A percentile compares a stretch with the other conserved stretches of the same genome.
These are phyloP conservation scores for Smutsia temminckii DNA, from an alignment of 2,797 vertebrate genomes.

Conservation along the genomic window DNA sequence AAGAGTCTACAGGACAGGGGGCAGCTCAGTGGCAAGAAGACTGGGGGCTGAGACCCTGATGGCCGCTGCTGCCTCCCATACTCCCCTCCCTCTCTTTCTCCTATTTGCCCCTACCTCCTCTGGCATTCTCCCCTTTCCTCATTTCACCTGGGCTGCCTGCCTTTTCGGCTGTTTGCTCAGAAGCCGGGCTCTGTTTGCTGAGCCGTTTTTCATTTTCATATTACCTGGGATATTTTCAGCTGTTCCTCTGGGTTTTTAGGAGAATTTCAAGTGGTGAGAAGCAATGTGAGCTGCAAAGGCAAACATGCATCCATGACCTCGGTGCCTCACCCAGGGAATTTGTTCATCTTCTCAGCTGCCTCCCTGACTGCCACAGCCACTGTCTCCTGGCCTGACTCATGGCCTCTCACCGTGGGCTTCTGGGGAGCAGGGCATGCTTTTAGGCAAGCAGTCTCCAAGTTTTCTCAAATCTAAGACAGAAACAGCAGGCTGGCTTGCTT, in stretches of 20 bases:
- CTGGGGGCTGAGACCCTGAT: not conserved
- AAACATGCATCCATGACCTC: conserved; percentile 48
- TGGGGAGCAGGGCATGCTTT: not conserved
- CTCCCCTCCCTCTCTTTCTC: not conserved
- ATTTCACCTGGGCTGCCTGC: conserved; percentile 2
- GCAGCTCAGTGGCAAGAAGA: not conserved
- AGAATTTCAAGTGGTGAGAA: conserved; percentile 72
- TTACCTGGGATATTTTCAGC: conserved; percentile 77
- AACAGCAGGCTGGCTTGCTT: not conserved
- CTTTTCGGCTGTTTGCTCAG: conserved; percentile 73
- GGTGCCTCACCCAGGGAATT: not conserved
- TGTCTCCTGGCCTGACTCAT: not conserved
- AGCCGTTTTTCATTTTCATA: conserved; percentile 77
- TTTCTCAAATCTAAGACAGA: not conserved
- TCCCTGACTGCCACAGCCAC: not conserved
- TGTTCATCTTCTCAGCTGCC: not conserved
- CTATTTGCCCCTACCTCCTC: not conserved
- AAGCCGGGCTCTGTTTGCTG: conserved; percentile 74
- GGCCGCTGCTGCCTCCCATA: not conserved
- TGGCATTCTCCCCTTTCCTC: not conserved
- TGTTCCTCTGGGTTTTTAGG: conserved; percentile 73
- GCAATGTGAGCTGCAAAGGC: conserved; percentile 38
- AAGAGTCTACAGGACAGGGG: not conserved
- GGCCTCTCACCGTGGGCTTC: not conserved
- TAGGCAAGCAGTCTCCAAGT: not conserved